Conservation (phyloP, 2,113 vertebrate species). For the Hippoglossus stenolepis region DNA sequence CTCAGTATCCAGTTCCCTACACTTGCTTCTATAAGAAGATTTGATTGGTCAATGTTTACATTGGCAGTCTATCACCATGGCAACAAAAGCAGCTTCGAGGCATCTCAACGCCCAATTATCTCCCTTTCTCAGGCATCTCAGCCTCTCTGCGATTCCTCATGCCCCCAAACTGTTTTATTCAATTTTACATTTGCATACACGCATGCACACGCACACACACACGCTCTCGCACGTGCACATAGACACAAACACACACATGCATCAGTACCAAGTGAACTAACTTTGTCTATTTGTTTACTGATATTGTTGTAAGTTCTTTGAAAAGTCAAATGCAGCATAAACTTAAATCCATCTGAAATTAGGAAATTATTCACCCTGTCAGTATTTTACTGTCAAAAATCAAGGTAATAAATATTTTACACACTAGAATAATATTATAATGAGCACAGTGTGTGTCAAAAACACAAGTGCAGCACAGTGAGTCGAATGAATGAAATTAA, state of each 20-base stretch:
- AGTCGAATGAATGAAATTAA: background rate
- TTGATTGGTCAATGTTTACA: slow-evolving; percentile 67
- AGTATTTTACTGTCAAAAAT: too few species aligned
- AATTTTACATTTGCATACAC: slow-evolving; percentile 5
- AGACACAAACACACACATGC: too few species aligned
- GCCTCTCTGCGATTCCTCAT: slow-evolving; percentile 46
- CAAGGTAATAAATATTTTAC: too few species aligned
- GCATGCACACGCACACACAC: background rate
- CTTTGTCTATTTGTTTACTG: background rate
- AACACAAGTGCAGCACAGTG: background rate
- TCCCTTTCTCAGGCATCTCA: slow-evolving; percentile 62
- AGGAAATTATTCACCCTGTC: too few species aligned
- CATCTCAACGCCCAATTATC: slow-evolving; percentile 65
- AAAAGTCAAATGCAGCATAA: background rate
- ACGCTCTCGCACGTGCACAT: too few species aligned
- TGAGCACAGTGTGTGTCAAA: background rate
- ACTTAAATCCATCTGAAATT: too few species aligned
- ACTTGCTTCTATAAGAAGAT: slow-evolving; percentile 41
- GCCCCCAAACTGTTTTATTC: slow-evolving; percentile 45
- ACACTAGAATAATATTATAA: background rate
- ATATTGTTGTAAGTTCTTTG: background rate
- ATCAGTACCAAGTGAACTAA: too few species aligned
- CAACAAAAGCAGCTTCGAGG: slow-evolving; percentile 57
- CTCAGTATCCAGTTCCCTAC: slow-evolving; percentile 9
- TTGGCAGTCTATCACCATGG: slow-evolving; percentile 29